Evolutionary conservation across 2,888 invertebrate genomes (phyloP).

Genomic region (Agonopterix arenella): DNA sequence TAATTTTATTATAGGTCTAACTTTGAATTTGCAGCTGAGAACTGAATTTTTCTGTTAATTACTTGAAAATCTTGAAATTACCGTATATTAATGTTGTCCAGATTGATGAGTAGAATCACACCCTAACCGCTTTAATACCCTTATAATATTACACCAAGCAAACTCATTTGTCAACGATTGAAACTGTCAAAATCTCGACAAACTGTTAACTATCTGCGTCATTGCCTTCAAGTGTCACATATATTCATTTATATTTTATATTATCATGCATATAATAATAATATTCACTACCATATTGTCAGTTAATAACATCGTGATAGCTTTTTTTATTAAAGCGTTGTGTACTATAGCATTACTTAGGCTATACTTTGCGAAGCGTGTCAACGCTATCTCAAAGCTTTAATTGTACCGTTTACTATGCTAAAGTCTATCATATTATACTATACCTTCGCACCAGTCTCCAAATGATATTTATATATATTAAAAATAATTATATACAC

Average conservation of each 20-base stretch:
- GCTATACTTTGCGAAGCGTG: slow-evolving; percentile 12
- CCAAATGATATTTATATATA: slow-evolving; percentile 31
- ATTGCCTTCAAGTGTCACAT: slow-evolving; percentile 40
- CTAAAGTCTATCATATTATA: slow-evolving; percentile 9
- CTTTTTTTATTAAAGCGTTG: slow-evolving; percentile 31
- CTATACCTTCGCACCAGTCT: slow-evolving; percentile 48
- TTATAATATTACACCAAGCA: too few species aligned
- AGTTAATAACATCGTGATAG: slow-evolving; percentile 36
- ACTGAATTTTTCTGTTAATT: too few species aligned
- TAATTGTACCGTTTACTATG: slow-evolving; percentile 4
- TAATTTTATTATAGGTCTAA: too few species aligned
- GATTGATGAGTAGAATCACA: too few species aligned
- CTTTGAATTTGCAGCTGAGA: too few species aligned
- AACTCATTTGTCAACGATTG: too few species aligned
- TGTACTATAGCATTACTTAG: slow-evolving; percentile 15
- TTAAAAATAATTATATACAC: slow-evolving; percentile 29
- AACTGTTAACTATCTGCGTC: slow-evolving; percentile 14
- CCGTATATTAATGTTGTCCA: too few species aligned
- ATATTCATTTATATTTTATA: slow-evolving; percentile 7
- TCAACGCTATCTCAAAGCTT: slow-evolving; percentile 17
- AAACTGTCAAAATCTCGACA: neutral
- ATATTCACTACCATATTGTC: slow-evolving; percentile 56
- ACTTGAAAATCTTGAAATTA: too few species aligned
- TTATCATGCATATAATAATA: slow-evolving; percentile 15
- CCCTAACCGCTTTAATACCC: too few species aligned